A percentile compares a stretch with the other conserved stretches of the same genome.
Conservation (phyloP, 2,113 vertebrate genomes). For the Periophthalmus modestus region DNA sequence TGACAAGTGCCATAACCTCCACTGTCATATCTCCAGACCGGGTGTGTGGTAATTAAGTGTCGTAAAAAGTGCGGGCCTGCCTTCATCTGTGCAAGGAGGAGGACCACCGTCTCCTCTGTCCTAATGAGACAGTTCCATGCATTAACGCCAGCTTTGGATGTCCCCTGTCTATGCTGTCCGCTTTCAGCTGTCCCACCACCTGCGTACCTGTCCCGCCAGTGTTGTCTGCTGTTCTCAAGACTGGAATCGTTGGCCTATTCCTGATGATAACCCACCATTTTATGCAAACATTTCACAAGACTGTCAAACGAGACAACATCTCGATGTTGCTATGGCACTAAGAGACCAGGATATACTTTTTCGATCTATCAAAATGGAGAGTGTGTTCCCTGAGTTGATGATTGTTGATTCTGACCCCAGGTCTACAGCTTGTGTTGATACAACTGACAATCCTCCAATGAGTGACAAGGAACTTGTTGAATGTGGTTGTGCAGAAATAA, state of each 20-base stretch:
- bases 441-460: conserved; percentile 10
- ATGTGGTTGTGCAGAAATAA: conserved; percentile 21
- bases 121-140: conserved; percentile 87
- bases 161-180: conserved; percentile 87
- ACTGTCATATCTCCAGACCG: conserved; percentile 80
- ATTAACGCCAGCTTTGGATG: conserved; percentile 88
- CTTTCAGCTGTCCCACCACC: conserved; percentile 84
- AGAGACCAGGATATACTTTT: conserved; percentile 91
- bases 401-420: conserved; percentile 31
- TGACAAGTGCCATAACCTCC: conserved; percentile 80
- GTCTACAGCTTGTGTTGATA: conserved; percentile 9
- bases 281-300: conserved; percentile 82
- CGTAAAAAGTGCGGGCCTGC: conserved; percentile 79
- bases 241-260: conserved; percentile 94
- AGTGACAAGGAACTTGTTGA: conserved; percentile 18
- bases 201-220: conserved; percentile 90
- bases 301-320: conserved; percentile 21
- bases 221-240: conserved; percentile 93
- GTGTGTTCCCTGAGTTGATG: conserved; percentile 87
- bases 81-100: conserved; percentile 92
- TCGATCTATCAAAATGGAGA: conserved; percentile 84
- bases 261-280: conserved; percentile 80
- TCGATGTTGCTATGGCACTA: conserved; percentile 77
- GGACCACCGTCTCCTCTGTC: conserved; percentile 90
- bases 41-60: conserved; percentile 85